Conservation (phyloP, 35 echinoderm and acorn worm genomes). For the Heliocidaris erythrogramma region DNA sequence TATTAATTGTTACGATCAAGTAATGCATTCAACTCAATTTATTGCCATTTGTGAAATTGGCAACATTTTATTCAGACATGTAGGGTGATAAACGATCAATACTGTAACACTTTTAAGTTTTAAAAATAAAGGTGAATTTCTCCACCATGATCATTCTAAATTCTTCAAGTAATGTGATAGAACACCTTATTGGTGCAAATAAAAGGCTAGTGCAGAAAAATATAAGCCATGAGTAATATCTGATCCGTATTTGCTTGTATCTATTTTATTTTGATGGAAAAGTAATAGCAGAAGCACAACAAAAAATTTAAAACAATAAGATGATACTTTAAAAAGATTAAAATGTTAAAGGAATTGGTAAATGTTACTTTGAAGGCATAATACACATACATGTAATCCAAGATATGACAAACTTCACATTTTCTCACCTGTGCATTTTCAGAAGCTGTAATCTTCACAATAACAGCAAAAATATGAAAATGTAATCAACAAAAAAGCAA, state of each 20-base stretch:
- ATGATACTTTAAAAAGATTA: not conserved
- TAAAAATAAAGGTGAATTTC: not conserved
- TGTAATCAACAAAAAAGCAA: no score
- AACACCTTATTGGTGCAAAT: not conserved
- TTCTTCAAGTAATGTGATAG: not conserved
- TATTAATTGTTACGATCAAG: not conserved
- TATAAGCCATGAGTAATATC: not conserved
- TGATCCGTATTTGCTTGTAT: not conserved
- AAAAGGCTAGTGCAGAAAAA: not conserved
- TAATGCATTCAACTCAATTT: no score
- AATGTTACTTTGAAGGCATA: not conserved
- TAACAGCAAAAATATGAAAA: no score
- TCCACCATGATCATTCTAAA: not conserved
- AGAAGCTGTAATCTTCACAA: not conserved
- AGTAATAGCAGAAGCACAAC: not conserved
- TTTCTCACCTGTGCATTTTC: not conserved
- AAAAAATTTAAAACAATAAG: not conserved
- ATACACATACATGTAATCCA: not conserved
- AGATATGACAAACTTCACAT: not conserved
- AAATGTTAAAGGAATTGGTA: not conserved
- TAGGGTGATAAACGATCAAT: not conserved
- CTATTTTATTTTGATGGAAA: not conserved
- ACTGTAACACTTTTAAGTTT: not conserved
- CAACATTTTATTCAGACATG: not conserved
- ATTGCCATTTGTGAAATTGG: not conserved